Evolutionary conservation across 2,888 invertebrate genomes (phyloP), one percentile per base, ranked within the genome.

Genomic region (Parnassius orleans): DNA sequence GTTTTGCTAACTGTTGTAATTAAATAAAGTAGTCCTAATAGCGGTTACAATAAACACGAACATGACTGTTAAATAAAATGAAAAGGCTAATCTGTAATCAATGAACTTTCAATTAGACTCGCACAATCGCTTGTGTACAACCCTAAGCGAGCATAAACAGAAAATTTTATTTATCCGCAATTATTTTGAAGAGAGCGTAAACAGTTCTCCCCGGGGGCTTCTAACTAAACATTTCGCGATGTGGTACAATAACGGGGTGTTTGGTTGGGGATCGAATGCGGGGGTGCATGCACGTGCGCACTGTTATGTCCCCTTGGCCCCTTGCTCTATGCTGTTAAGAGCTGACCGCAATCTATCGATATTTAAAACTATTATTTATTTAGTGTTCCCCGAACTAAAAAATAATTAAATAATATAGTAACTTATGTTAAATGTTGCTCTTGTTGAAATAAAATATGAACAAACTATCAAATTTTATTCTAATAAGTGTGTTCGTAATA

Each of bases 91-190:
- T 77, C 70, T 68, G 52, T 67, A 69, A 73, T 70, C 70, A 61
- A 50, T 52, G 54, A 67, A 58, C 64, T 68, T 70, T 76, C 77
- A 73, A 75, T 75, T 73, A 69, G 68, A 63, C 60, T 67, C 69
- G 66, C 66, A 70, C 69, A 76, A 78, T 76, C 71, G 72, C 65
- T 61, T 66, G 65, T 47, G 65, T 64, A 62, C 54, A 64, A 54
- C 63, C 69, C 66, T 71, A 65, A 66, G 66, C 65, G 66, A 67
- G 64, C 58, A 57, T 61, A 68, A 72, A 71, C 68, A 81, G 81
- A 80, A 80, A 33, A 80, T 83, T 85, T 84, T 88, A 88, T 89
- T 88, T 87, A 85, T 84, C 81, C 72, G 79, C 82, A 83, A 87
- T 87, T 85, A 86, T 81, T 80, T 72, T 74, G 74, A 72, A 69